These are phyloP conservation scores for Anomalospiza imberbis DNA, from an alignment of 2,797 vertebrate species.

Conservation along the genomic window DNA sequence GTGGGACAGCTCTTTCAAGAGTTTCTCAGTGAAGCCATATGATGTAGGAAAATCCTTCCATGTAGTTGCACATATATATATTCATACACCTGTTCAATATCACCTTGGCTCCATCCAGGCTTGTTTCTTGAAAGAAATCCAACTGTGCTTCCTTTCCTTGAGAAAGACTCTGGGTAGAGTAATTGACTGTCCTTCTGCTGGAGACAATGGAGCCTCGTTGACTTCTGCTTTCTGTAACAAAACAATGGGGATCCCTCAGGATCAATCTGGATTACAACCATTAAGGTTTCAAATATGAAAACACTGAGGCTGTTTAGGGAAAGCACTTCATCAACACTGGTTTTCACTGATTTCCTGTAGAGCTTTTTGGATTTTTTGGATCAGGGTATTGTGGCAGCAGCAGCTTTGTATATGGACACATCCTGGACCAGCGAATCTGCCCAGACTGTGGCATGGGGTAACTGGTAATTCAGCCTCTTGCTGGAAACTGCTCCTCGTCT, in stretches of 20 bases:
- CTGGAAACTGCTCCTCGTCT: background rate
- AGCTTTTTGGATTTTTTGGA: background rate
- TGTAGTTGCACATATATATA: background rate
- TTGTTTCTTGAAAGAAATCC: background rate
- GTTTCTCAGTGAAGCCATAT: background rate
- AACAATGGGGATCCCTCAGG: background rate
- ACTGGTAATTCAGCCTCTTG: background rate
- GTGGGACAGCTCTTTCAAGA: background rate
- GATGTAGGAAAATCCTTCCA: accelerated
- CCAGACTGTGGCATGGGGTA: background rate
- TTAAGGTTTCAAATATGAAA: background rate
- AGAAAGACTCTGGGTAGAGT: background rate
- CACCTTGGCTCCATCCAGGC: background rate
- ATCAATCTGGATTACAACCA: background rate
- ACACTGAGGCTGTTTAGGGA: background rate
- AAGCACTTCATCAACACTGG: background rate
- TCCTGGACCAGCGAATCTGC: accelerated
- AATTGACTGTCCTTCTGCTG: background rate
- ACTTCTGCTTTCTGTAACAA: background rate
- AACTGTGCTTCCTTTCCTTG: background rate
- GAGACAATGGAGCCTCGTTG: background rate
- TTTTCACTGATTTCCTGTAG: background rate
- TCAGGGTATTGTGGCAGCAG: background rate
- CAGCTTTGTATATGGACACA: background rate
- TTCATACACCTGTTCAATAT: accelerated